A percentile compares a stretch with the other conserved stretches of the same genome.
phyloP scores from a whole-genome alignment of 2,113 vertebrate species.

The Paedocypris sp. region DNA sequence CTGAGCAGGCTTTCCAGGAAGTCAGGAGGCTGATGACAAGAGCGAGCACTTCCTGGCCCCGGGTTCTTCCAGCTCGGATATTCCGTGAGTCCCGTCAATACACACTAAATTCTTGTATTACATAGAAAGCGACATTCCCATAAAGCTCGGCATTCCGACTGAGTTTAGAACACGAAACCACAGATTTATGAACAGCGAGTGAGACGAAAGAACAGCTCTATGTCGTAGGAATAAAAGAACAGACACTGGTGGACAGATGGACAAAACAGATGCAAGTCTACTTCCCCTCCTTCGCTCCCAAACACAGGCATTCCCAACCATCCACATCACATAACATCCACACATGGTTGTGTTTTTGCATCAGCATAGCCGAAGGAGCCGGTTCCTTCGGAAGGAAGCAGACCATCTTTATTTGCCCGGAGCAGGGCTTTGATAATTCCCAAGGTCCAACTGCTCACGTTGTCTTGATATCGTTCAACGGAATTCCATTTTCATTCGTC shows the following conservation, averaged over 20 bases:
- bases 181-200: neutral
- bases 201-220: neutral
- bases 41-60: slow-evolving; percentile 40
- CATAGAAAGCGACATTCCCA: neutral
- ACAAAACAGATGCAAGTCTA: slow-evolving; percentile 42
- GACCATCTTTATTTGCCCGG: slow-evolving; percentile 18
- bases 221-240: neutral
- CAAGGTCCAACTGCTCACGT: slow-evolving; percentile 11
- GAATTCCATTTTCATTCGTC: slow-evolving; percentile 1
- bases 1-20: neutral
- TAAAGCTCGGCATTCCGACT: neutral
- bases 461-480: slow-evolving; percentile 7
- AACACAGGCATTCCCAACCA: slow-evolving; percentile 10
- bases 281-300: slow-evolving; percentile 8
- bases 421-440: slow-evolving; percentile 19
- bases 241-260: slow-evolving; percentile 40
- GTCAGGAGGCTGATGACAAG: slow-evolving; percentile 10
- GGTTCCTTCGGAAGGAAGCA: slow-evolving; percentile 22
- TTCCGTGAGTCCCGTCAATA: neutral
- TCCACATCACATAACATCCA: slow-evolving; percentile 16
- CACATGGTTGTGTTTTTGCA: slow-evolving; percentile 22
- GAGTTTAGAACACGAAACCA: neutral
- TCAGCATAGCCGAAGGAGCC: slow-evolving; percentile 18
- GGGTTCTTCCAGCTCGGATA: neutral
- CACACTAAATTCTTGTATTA: neutral